A percentile compares a stretch with the other conserved stretches of the same genome.
phyloP scores from a whole-genome alignment of 2,797 vertebrate genomes.

The Bradypodion pumilum region DNA sequence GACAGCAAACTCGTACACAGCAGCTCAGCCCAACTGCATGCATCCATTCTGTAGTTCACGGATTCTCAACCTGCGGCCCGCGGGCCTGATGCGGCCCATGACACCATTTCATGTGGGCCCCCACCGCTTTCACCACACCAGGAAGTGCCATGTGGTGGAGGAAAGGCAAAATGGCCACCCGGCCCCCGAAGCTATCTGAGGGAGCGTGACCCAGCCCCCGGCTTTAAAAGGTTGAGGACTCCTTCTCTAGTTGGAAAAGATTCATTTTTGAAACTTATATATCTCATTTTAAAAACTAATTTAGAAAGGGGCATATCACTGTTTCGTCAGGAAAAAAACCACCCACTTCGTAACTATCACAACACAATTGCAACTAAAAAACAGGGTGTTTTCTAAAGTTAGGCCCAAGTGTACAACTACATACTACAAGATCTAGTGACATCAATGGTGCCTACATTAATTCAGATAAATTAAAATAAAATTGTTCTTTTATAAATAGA shows the following conservation, averaged over 20 bases:
- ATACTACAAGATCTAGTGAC: background rate
- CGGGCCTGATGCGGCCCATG: too few relatives aligned
- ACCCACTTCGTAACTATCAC: slow-evolving; percentile 23
- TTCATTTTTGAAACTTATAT: slow-evolving; percentile 54
- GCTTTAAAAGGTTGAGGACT: too few relatives aligned
- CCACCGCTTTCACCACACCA: too few relatives aligned
- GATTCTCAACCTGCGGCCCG: too few relatives aligned
- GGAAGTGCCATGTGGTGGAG: too few relatives aligned
- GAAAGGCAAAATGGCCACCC: too few relatives aligned
- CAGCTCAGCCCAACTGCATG: slow-evolving; percentile 54
- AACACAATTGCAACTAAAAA: background rate
- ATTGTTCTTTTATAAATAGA: background rate
- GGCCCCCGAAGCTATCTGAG: too few relatives aligned
- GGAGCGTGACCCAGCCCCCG: too few relatives aligned
- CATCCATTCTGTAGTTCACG: slow-evolving; percentile 62
- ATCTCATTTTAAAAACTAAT: slow-evolving; percentile 59
- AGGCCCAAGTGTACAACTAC: background rate
- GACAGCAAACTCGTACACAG: slow-evolving; percentile 47
- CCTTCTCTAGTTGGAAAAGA: too few relatives aligned
- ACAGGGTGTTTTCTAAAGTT: background rate
- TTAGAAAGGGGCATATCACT: slow-evolving; percentile 60
- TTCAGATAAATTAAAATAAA: background rate
- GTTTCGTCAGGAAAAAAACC: slow-evolving; percentile 61
- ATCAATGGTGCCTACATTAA: background rate
- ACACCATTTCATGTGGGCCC: too few relatives aligned